These are phyloP conservation scores for Rhinophrynus dorsalis DNA, from an alignment of 2,797 vertebrate genomes.

Conservation along the genomic window DNA sequence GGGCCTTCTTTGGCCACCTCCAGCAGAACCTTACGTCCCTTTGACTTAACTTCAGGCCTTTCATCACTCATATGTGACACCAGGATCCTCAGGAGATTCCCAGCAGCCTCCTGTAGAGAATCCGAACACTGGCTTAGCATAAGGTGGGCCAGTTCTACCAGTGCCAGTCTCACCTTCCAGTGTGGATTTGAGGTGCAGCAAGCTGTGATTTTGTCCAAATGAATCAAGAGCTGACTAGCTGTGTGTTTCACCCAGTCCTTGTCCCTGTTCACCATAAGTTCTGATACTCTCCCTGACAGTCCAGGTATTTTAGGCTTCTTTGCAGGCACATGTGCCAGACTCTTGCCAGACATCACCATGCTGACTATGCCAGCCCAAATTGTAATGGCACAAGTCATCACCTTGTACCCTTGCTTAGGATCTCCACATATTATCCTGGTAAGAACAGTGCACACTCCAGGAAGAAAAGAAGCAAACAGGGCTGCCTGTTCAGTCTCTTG, in stretches of 20 bases:
- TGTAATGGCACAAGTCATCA: constrained; percentile 76
- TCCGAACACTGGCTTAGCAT: constrained; percentile 75
- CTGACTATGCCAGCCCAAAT: constrained; percentile 77
- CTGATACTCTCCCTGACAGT: constrained; percentile 64
- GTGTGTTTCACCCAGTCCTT: constrained; percentile 80
- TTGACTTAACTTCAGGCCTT: constrained; percentile 72
- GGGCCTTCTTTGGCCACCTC: background rate
- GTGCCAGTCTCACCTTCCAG: constrained; percentile 85
- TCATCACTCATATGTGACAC: constrained; percentile 86
- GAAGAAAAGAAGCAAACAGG: constrained; percentile 88
- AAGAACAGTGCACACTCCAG: constrained; percentile 77
- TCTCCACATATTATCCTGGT: constrained; percentile 83
- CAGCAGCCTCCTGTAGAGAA: constrained; percentile 72
- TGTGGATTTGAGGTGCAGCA: constrained; percentile 81
- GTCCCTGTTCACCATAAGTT: constrained; percentile 78
- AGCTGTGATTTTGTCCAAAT: constrained; percentile 80
- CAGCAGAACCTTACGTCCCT: constrained; percentile 7
- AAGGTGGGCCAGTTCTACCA: constrained; percentile 74
- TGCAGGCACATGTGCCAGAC: constrained; percentile 65
- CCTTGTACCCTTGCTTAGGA: constrained; percentile 81
- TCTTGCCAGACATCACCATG: constrained; percentile 82
- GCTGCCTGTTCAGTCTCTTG: constrained; percentile 62
- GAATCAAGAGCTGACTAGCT: constrained; percentile 69
- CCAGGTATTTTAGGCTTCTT: constrained; percentile 40
- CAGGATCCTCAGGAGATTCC: constrained; percentile 80